phyloP scores from a whole-genome alignment of 2,797 vertebrate species.

The Sebastes oblongus region DNA sequence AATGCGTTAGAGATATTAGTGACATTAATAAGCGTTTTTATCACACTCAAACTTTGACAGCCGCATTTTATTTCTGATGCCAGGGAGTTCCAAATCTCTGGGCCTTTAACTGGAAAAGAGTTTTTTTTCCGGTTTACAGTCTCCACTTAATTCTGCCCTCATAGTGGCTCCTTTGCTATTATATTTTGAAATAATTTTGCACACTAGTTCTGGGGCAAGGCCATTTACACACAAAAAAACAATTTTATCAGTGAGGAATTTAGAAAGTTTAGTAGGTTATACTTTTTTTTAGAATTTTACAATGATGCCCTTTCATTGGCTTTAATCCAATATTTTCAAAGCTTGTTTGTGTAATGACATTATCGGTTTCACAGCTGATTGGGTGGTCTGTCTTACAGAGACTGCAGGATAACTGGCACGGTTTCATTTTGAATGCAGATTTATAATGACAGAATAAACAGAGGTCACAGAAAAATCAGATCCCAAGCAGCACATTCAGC shows the following conservation, averaged over 20 bases:
- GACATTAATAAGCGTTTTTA: no score
- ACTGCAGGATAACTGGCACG: neutral
- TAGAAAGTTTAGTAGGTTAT: neutral
- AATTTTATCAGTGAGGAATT: neutral
- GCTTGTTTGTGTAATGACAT: neutral
- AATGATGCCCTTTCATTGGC: neutral
- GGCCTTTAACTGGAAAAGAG: neutral
- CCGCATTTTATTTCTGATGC: neutral
- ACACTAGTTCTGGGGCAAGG: neutral
- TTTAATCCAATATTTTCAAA: neutral
- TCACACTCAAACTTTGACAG: no score
- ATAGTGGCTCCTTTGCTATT: neutral
- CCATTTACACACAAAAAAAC: neutral
- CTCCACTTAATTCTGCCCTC: neutral
- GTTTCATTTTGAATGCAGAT: slow-evolving; percentile 31
- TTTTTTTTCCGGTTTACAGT: neutral
- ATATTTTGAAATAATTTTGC: neutral
- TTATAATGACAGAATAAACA: neutral
- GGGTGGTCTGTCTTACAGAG: neutral
- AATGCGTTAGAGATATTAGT: no score
- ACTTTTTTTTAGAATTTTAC: neutral
- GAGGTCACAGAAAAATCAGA: slow-evolving; percentile 25
- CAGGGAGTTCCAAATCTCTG: neutral
- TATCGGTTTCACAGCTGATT: neutral
- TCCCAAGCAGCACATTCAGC: neutral